Conservation (phyloP, 2,113 vertebrate genomes). For the Pseudopodoces humilis region DNA sequence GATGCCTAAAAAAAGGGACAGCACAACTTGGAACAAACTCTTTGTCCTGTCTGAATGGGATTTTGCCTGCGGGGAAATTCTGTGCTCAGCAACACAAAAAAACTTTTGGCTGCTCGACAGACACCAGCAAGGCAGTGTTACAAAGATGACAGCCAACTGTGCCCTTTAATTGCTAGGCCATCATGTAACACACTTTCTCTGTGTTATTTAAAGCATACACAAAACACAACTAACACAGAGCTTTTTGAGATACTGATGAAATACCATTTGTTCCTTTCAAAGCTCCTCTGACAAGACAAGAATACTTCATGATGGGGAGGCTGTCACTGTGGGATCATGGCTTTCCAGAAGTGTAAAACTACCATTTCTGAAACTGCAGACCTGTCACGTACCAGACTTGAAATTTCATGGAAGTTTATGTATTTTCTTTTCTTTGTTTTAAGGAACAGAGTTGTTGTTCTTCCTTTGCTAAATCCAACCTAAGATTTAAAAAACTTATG, state of each 20-base stretch:
- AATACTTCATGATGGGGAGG: not conserved
- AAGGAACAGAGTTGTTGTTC: not conserved
- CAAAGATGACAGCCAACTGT: not conserved
- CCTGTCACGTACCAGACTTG: not conserved
- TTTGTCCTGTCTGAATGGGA: not conserved
- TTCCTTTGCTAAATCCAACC: not conserved
- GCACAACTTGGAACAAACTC: not conserved
- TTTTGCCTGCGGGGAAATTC: conserved; percentile 1
- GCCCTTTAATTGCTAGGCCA: not conserved
- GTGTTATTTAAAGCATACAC: conserved; percentile 3
- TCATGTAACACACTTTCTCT: not conserved
- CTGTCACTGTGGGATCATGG: not conserved
- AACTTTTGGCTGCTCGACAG: conserved; percentile 11
- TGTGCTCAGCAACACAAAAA: not conserved
- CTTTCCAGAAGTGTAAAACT: not conserved
- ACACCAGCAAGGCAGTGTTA: not conserved
- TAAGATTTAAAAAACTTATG: not conserved
- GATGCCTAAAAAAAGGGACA: not conserved
- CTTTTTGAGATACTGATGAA: not conserved
- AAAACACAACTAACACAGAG: not conserved
- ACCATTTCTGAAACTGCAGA: not conserved
- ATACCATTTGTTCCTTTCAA: conserved; percentile 29
- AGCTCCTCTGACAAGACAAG: conserved; percentile 1
- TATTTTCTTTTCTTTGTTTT: not conserved
- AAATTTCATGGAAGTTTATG: not conserved